Conservation (phyloP, 1,140 invertebrate genomes). For the Eufriesea mexicana region DNA sequence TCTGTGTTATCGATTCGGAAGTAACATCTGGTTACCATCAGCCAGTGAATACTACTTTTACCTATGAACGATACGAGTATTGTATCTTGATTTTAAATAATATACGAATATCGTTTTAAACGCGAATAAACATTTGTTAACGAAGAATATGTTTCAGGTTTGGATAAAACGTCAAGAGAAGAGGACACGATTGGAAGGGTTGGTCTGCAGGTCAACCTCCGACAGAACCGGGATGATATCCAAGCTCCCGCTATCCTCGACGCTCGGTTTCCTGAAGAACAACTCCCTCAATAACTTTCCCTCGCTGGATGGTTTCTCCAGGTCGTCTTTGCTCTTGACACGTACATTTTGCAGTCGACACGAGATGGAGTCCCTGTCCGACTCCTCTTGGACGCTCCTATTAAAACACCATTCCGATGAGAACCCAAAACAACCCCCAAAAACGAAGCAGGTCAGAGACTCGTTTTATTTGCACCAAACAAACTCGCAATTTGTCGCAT, state of each 20-base stretch:
- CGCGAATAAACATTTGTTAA: not conserved
- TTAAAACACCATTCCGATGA: not conserved
- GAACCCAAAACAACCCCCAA: not conserved
- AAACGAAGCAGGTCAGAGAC: no score
- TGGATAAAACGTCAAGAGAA: not conserved
- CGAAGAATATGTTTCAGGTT: not conserved
- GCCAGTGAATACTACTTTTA: no score
- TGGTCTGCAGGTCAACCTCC: not conserved
- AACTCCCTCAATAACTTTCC: slow-evolving; percentile 67
- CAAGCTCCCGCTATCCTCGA: slow-evolving; percentile 58
- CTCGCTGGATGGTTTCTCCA: slow-evolving; percentile 66
- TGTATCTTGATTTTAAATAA: no score
- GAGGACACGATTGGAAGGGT: not conserved
- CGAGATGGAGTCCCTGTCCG: slow-evolving; percentile 18
- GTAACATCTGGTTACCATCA: no score
- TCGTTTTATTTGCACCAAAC: no score
- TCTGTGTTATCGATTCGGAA: no score
- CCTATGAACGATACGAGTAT: no score
- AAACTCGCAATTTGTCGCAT: no score
- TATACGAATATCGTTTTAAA: not conserved
- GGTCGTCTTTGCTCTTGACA: slow-evolving; percentile 65
- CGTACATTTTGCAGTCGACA: slow-evolving; percentile 8
- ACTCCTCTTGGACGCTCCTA: not conserved
- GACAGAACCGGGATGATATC: slow-evolving; percentile 40
- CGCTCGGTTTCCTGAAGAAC: slow-evolving; percentile 67